phyloP scores from a whole-genome alignment of 1,140 invertebrate species.

The Littorina saxatilis region DNA sequence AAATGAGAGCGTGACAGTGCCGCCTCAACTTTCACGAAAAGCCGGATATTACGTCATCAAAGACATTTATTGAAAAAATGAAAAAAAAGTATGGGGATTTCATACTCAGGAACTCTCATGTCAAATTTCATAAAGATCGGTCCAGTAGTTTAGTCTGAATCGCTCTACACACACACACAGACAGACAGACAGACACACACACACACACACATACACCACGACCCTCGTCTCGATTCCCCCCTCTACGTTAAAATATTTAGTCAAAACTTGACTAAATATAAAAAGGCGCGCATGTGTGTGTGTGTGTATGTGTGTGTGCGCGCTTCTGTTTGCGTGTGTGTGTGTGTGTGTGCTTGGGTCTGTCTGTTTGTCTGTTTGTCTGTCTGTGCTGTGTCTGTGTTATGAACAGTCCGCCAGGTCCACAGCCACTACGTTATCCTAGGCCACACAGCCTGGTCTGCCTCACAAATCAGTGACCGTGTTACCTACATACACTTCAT shows the following conservation, averaged over 20 bases:
- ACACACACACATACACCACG: not conserved
- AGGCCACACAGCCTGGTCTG: no score
- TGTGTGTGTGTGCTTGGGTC: not conserved
- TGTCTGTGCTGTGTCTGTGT: not conserved
- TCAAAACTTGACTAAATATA: not conserved
- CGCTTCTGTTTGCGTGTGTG: not conserved
- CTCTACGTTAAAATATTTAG: not conserved
- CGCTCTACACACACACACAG: constrained; percentile 3
- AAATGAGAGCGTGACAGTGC: not conserved
- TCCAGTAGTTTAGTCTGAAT: no score
- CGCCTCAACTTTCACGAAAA: not conserved
- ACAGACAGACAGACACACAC: constrained; percentile 4
- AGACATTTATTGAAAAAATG: no score
- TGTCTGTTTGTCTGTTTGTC: not conserved
- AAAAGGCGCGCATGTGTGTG: not conserved
- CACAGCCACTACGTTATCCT: no score
- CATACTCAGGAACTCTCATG: constrained; percentile 4
- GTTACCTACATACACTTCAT: no score
- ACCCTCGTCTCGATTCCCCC: no score
- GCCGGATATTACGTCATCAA: no score
- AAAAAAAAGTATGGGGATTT: no score
- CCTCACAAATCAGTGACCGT: no score
- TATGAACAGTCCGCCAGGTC: no score
- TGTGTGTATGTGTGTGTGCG: constrained; percentile 1
- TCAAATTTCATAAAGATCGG: not conserved